Percentiles rank a stretch among this genome's conserved stretches.
phyloP scores from a whole-genome alignment of 2,113 vertebrate genomes.

The Spea multiplicata region DNA sequence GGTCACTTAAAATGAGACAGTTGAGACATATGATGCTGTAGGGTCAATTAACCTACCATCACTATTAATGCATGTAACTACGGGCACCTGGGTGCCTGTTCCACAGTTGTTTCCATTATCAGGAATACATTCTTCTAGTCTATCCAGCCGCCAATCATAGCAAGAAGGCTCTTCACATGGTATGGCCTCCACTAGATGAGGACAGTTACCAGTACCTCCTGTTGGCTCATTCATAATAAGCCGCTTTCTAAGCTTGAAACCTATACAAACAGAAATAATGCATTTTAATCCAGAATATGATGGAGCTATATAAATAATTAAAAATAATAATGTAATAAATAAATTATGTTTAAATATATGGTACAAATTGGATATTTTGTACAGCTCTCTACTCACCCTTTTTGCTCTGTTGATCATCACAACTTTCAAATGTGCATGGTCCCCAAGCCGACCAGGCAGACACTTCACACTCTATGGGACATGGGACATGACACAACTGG shows the following conservation, averaged over 20 bases:
- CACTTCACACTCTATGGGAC: slow-evolving; percentile 88
- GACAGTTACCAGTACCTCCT: slow-evolving; percentile 81
- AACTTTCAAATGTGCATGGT: slow-evolving; percentile 93
- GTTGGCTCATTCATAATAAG: slow-evolving; percentile 80
- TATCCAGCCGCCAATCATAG: slow-evolving; percentile 76
- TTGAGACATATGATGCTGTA: no score
- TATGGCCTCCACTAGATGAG: slow-evolving; percentile 89
- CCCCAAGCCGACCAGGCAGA: slow-evolving; percentile 94
- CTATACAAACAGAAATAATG: slow-evolving; percentile 56
- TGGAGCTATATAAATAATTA: no score
- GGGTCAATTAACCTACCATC: slow-evolving; percentile 71
- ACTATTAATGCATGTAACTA: slow-evolving; percentile 79
- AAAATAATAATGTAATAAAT: no score
- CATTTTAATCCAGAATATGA: not conserved
- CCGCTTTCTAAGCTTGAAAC: slow-evolving; percentile 88
- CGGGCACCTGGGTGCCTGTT: slow-evolving; percentile 73
- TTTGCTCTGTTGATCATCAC: slow-evolving; percentile 83
- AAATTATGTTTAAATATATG: no score
- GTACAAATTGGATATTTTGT: no score
- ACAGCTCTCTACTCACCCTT: slow-evolving; percentile 74
- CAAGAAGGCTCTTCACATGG: slow-evolving; percentile 92
- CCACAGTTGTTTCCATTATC: slow-evolving; percentile 79
- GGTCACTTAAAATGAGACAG: no score
- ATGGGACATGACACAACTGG: slow-evolving; percentile 88
- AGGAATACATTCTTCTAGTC: slow-evolving; percentile 80